phyloP scores from a whole-genome alignment of 2,888 invertebrate genomes.

The Epinotia bilunana region DNA sequence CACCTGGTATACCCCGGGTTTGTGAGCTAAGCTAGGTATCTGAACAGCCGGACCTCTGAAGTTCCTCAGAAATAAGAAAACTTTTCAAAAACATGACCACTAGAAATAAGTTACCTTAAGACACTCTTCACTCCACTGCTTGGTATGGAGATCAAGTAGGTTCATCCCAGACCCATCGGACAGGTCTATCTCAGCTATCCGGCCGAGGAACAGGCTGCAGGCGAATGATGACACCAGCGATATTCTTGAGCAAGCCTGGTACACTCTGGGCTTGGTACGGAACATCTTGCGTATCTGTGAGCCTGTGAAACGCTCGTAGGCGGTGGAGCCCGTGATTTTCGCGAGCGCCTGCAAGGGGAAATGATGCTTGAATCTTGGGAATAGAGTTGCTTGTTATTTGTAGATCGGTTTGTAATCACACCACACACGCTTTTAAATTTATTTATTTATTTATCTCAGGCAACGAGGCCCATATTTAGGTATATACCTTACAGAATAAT shows the following conservation, averaged over 20 bases:
- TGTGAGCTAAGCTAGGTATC: no score
- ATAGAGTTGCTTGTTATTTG: background rate
- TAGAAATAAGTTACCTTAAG: slow-evolving; percentile 80
- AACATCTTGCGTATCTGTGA: slow-evolving; percentile 96
- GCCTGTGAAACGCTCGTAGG: slow-evolving; percentile 96
- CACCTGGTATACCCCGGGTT: no score
- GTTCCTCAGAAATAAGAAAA: no score
- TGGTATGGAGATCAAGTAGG: slow-evolving; percentile 91
- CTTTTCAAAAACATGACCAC: no score
- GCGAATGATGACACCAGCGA: slow-evolving; percentile 97
- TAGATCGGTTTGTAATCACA: background rate
- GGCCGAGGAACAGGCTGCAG: slow-evolving; percentile 93
- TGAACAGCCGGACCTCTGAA: no score
- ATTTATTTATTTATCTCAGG: no score
- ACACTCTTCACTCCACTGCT: slow-evolving; percentile 90
- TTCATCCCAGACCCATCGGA: slow-evolving; percentile 99
- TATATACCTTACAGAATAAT: no score
- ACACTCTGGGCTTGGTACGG: slow-evolving; percentile 84
- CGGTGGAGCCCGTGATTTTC: slow-evolving; percentile 92
- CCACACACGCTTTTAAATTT: background rate
- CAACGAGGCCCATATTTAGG: no score
- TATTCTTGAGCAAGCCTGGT: slow-evolving; percentile 89
- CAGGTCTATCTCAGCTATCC: slow-evolving; percentile 95
- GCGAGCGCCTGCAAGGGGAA: slow-evolving; percentile 85
- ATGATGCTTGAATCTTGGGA: background rate